These are phyloP conservation scores for Xyrauchen texanus DNA, from an alignment of 2,113 vertebrate species.

Conservation along the genomic window DNA sequence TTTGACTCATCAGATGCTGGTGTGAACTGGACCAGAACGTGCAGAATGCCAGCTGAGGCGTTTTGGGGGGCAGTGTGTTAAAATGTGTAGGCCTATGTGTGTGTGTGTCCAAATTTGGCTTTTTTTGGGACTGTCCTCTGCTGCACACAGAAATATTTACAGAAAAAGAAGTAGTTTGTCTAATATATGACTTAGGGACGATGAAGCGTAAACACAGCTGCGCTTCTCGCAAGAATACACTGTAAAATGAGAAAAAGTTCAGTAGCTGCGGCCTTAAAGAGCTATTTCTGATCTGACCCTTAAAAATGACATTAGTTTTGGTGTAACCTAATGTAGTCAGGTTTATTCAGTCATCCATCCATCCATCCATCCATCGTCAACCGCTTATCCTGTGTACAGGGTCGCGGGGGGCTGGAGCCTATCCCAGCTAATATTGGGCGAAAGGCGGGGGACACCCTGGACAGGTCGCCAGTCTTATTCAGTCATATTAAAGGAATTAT, in stretches of 20 bases:
- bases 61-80: conserved; percentile 36
- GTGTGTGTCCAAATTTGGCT: conserved; percentile 6
- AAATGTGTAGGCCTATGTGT: conserved; percentile 6
- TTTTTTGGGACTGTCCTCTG: conserved; percentile 18
- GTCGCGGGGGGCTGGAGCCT: too few species aligned
- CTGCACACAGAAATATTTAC: background rate
- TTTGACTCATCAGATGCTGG: conserved; percentile 98
- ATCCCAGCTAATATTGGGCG: too few species aligned
- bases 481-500: too few species aligned
- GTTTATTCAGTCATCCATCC: too few species aligned
- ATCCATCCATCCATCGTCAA: too few species aligned
- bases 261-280: too few species aligned
- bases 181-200: conserved; percentile 24
- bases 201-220: conserved; percentile 37
- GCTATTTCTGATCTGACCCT: too few species aligned
- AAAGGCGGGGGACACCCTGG: too few species aligned
- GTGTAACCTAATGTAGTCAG: too few species aligned
- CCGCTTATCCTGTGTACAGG: too few species aligned
- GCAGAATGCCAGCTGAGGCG: conserved; percentile 90
- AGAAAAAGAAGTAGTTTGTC: conserved; percentile 16
- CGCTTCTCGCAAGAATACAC: conserved; percentile 5
- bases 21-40: conserved; percentile 90
- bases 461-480: too few species aligned
- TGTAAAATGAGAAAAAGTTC: background rate
- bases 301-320: too few species aligned